A percentile compares a stretch with the other conserved stretches of the same genome.
Evolutionary conservation across 2,797 vertebrate species (phyloP).

Genomic region (Nannoperca australis): DNA sequence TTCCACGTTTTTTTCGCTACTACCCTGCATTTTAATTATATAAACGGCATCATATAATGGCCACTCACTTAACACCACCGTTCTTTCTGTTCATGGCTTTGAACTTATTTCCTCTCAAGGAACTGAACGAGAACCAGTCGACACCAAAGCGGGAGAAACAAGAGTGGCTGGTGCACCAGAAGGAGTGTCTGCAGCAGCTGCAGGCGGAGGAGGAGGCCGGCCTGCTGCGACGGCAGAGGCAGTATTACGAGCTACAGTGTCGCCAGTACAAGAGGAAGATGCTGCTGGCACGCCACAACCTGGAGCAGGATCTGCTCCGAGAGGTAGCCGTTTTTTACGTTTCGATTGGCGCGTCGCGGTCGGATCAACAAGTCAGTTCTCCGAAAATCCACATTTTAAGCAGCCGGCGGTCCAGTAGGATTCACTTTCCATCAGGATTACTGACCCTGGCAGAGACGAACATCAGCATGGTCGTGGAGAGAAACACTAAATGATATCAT

Average conservation of each 20-base stretch:
- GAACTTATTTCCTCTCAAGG: slow-evolving; percentile 74
- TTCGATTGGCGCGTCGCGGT: not conserved
- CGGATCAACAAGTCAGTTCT: not conserved
- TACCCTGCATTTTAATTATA: not conserved
- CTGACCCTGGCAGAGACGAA: not conserved
- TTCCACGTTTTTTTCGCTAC: not conserved
- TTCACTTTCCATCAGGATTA: not conserved
- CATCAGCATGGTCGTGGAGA: not conserved
- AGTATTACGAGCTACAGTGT: slow-evolving; percentile 93
- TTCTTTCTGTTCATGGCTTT: not conserved
- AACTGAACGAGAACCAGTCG: slow-evolving; percentile 94
- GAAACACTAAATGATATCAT: not conserved
- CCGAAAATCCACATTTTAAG: not conserved
- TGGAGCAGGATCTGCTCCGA: slow-evolving; percentile 93
- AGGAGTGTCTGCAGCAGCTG: slow-evolving; percentile 93
- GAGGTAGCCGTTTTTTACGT: slow-evolving; percentile 77
- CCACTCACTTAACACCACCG: not conserved
- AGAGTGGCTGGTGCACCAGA: slow-evolving; percentile 94
- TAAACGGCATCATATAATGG: not conserved
- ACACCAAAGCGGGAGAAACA: slow-evolving; percentile 95
- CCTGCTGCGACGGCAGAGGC: slow-evolving; percentile 90
- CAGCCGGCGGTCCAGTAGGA: not conserved
- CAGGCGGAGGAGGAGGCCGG: slow-evolving; percentile 93
- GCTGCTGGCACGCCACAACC: slow-evolving; percentile 91
- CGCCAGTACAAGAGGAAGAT: slow-evolving; percentile 96